phyloP scores from a whole-genome alignment of 1,140 invertebrate species.

The Cyrtorhinus lividipennis region DNA sequence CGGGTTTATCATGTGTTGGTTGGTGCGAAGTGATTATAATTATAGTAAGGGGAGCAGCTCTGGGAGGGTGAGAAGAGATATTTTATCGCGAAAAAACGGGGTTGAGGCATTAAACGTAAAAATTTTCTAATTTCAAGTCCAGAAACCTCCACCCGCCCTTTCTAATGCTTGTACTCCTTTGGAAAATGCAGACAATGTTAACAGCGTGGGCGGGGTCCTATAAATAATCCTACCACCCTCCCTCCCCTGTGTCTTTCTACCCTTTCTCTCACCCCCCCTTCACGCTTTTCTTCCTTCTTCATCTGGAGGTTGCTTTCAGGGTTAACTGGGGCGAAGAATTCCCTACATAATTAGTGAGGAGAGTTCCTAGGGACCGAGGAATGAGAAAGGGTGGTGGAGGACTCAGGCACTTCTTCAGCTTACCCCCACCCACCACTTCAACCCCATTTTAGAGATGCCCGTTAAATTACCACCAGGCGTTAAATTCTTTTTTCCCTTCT shows the following conservation, averaged over 20 bases:
- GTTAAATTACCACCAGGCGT: conserved; percentile 7
- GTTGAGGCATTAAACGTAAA: background rate
- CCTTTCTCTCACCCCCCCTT: background rate
- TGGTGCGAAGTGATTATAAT: too few species aligned
- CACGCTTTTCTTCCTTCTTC: background rate
- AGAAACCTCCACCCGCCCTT: too few species aligned
- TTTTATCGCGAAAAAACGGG: too few species aligned
- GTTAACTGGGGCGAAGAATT: conserved; percentile 8
- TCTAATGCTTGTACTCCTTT: background rate
- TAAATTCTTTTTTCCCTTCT: background rate
- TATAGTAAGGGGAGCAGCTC: too few species aligned
- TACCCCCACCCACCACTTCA: background rate
- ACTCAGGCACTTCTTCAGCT: background rate
- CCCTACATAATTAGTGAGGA: conserved; percentile 23
- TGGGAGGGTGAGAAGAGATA: background rate
- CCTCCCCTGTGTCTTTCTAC: background rate
- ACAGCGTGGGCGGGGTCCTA: background rate
- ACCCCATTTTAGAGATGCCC: background rate
- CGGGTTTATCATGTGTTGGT: too few species aligned
- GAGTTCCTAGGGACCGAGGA: conserved; percentile 15
- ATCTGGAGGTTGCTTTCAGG: too few species aligned
- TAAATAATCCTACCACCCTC: background rate
- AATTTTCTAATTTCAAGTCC: conserved; percentile 4
- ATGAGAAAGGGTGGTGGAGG: background rate
- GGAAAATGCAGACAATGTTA: conserved; percentile 7